phyloP scores from a whole-genome alignment of 2,888 invertebrate genomes.

The Charanyca ferruginea region DNA sequence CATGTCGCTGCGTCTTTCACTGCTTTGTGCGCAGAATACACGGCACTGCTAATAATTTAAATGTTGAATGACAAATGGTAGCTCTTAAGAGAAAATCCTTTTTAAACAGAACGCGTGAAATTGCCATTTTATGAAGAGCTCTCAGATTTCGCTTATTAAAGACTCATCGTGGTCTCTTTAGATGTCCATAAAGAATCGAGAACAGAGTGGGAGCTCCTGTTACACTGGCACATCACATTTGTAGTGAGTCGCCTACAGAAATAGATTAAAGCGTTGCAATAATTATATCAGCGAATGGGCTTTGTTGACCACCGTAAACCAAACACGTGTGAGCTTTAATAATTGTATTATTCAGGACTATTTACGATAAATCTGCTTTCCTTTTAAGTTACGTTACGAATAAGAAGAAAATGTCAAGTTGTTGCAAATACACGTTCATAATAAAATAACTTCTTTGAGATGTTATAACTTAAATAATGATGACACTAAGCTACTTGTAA shows the following conservation, averaged over 20 bases:
- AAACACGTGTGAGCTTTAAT: slow-evolving; percentile 77
- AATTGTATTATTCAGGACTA: slow-evolving; percentile 50
- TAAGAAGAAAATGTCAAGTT: slow-evolving; percentile 45
- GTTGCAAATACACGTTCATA: slow-evolving; percentile 31
- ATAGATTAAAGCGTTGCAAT: slow-evolving; percentile 87
- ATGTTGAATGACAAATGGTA: slow-evolving; percentile 74
- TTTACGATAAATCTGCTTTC: slow-evolving; percentile 34
- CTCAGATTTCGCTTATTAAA: slow-evolving; percentile 68
- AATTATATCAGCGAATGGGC: slow-evolving; percentile 88
- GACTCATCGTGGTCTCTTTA: slow-evolving; percentile 53
- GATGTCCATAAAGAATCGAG: slow-evolving; percentile 69
- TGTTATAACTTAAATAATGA: slow-evolving; percentile 70
- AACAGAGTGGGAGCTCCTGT: slow-evolving; percentile 68
- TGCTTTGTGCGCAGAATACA: slow-evolving; percentile 33
- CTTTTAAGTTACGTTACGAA: slow-evolving; percentile 40
- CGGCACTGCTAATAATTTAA: slow-evolving; percentile 65
- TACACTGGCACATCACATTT: slow-evolving; percentile 71
- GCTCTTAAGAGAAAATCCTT: slow-evolving; percentile 78
- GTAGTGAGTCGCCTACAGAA: slow-evolving; percentile 83
- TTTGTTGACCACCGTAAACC: slow-evolving; percentile 80
- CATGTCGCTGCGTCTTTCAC: slow-evolving; percentile 3
- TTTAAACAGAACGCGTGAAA: slow-evolving; percentile 71
- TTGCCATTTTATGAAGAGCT: slow-evolving; percentile 74
- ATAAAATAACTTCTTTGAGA: slow-evolving; percentile 1
- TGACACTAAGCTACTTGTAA: slow-evolving; percentile 61